Evolutionary conservation across 2,113 vertebrate species (phyloP).

Genomic region (Laticauda laticaudata): DNA sequence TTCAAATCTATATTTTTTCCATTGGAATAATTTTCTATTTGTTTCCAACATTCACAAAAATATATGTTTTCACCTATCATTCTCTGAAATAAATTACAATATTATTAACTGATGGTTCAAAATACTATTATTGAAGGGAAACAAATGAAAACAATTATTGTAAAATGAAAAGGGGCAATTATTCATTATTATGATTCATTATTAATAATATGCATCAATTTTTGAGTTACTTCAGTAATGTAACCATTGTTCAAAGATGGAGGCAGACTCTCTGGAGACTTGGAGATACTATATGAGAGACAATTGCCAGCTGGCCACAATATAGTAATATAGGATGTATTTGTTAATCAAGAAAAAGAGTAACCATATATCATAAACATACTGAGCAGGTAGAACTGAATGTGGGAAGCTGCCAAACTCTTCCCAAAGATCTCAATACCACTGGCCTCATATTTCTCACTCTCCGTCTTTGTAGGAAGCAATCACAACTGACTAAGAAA

Average conservation of each 20-base stretch:
- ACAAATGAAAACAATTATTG: slow-evolving; percentile 49
- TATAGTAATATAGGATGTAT: not conserved
- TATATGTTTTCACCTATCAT: not conserved
- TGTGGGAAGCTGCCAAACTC: not conserved
- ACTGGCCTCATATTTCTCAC: too few species aligned
- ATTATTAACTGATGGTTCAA: slow-evolving; percentile 15
- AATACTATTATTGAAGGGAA: slow-evolving; percentile 35
- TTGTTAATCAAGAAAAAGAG: not conserved
- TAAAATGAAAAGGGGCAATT: slow-evolving; percentile 55
- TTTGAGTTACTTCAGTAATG: slow-evolving; percentile 43
- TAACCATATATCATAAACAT: not conserved
- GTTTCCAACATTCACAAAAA: not conserved
- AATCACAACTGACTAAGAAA: not conserved
- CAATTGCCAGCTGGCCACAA: slow-evolving; percentile 44
- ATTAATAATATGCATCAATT: slow-evolving; percentile 64
- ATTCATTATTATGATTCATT: slow-evolving; percentile 51
- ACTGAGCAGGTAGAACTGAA: not conserved
- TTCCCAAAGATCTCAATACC: not conserved
- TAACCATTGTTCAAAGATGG: slow-evolving; percentile 40
- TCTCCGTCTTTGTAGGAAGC: not conserved
- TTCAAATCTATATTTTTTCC: not conserved
- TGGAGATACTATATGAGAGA: not conserved
- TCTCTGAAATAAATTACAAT: slow-evolving; percentile 43
- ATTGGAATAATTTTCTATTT: not conserved
- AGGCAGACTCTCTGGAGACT: not conserved